phyloP scores from a whole-genome alignment of 2,113 vertebrate species.

The Cathartes aura region DNA sequence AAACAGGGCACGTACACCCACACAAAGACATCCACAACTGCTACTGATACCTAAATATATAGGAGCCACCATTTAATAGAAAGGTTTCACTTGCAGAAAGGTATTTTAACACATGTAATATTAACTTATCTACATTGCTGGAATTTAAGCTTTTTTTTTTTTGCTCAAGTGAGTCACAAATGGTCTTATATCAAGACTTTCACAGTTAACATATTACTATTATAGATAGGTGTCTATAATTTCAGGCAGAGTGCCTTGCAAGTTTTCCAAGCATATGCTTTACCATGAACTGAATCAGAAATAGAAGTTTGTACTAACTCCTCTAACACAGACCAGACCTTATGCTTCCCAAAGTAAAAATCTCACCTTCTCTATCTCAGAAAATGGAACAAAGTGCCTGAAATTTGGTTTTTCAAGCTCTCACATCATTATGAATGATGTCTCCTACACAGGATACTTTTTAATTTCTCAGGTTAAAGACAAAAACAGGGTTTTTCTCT shows the following conservation, averaged over 20 bases:
- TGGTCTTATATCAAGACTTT: background rate
- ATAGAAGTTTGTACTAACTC: background rate
- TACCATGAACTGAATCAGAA: background rate
- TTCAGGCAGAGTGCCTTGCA: background rate
- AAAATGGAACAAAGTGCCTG: background rate
- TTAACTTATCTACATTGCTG: background rate
- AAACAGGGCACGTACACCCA: background rate
- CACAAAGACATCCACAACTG: background rate
- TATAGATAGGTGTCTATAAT: background rate
- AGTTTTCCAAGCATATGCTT: background rate
- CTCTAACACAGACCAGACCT: background rate
- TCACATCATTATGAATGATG: background rate
- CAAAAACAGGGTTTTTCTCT: background rate
- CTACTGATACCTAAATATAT: background rate
- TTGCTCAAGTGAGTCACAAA: background rate
- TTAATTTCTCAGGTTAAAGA: background rate
- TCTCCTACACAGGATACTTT: background rate
- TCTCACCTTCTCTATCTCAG: background rate
- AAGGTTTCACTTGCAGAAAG: background rate
- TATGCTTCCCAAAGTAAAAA: background rate
- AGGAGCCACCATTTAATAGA: background rate
- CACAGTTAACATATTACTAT: background rate
- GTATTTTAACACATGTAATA: background rate
- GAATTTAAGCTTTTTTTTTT: background rate
- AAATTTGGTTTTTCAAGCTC: background rate